Evolutionary conservation across 1,140 invertebrate species (phyloP), one percentile per base, ranked within the genome.

Genomic region (Aphelinus certus): DNA sequence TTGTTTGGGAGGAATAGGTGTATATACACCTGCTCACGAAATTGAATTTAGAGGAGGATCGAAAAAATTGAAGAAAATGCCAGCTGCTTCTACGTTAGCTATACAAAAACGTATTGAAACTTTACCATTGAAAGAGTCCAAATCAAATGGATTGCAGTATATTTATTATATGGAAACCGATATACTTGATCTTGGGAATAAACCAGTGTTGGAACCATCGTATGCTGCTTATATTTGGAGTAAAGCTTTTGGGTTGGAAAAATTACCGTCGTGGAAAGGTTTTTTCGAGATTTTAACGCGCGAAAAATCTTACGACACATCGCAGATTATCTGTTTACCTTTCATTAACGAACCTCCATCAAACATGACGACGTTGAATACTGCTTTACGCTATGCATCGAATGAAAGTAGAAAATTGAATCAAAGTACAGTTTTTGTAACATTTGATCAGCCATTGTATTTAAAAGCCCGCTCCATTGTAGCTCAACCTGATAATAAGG

Each of bases 381-480:
- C 80, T 53, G 66, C 73, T 61, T 62, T 78, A 26, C 74, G 53
- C 45, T 55, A 58, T 42, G 63, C 78, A 26, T 26, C 26, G 26
- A 26, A 26, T 26, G 0, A 26, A 77, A 55, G 10, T 46, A 71
- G 69, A 49, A 9, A 63, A 45, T 58, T 72, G 5, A 55, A 78
- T 43, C 81, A 83, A 79, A 79, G 65, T 56, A 83, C 77, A 2
- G 75, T 62, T 53, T 74, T 86, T 6, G 79, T 85, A 0, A 84
- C 81, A 9, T 83, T 85, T 78, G 82, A 83, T 71, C 83, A 83
- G 62, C 76, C 75, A n/a, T 67, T 80, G 7, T 78, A 78, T 61
- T 53, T 46, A 3, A 79, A 83, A 78, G 79, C 82, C 51, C 53
- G 70, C 46, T 73, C 70, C 7, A 79, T 81, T 51, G 58, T 82